Base-by-base conservation (phyloP, 2,113 vertebrate genomes). In the Tenrec ecaudatus region DNA sequence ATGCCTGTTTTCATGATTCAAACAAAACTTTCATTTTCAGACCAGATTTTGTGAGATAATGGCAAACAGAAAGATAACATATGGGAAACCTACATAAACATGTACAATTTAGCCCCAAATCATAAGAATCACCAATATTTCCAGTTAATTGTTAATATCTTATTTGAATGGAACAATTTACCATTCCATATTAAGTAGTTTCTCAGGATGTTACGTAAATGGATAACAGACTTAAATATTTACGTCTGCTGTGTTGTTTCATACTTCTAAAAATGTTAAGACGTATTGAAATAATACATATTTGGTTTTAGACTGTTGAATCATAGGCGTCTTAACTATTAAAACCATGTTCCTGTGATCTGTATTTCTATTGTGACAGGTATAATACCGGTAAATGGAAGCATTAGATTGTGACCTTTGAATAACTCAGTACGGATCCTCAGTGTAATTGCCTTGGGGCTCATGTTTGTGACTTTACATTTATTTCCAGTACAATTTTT, bases 361-460 rank as follows among this genome's bases (percentile, higher is more conserved):
- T 96, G 14, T 95, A 43, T 73, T 38, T 95, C n/a, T 89, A 82
- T 43, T 94, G 25, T 91, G 94, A 95, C 76, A 97, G 88, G 86
- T 94, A 79, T 94, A 86, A 97, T 94, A 90, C 58, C 89, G 94
- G 82, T 25, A 17, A 96, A 94, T 85, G 64, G n/a, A 96, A 95
- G 86, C 77, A 96, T 95, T 76, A 86, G 10, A 95, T 94, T 95
- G 76, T 97, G 95, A 97, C 95, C 97, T 98, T 98, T 97, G 97
- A 93, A 92, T 93, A 96, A 94, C 95, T 83, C 95, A 96, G 77
- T 81, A 90, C 33, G 96, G 97, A 81, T 94, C 86, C 9, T 58
- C 89, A 96, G 94, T 97, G 7, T 95, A 97, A 94, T 97, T 97
- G 79, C 93, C 86, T 96, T 93, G 22, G 10, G 92, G 89, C 62